Evolutionary conservation across 2,888 invertebrate genomes (phyloP).

Genomic region (Corythucha ciliata): DNA sequence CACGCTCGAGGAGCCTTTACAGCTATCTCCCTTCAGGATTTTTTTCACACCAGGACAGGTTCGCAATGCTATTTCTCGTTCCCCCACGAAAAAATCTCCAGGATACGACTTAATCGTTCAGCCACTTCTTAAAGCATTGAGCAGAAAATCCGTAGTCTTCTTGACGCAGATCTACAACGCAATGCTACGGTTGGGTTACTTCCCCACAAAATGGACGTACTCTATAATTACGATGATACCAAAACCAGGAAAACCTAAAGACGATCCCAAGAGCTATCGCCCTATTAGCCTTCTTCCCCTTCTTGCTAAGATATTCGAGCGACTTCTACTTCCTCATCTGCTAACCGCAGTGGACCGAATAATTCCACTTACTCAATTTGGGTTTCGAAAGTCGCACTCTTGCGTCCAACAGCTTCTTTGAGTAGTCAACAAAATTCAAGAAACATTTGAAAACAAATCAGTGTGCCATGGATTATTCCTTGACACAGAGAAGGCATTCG

Average conservation of each 20-base stretch:
- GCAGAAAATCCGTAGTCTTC: not conserved
- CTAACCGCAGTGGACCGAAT: not conserved
- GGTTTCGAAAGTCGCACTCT: not conserved
- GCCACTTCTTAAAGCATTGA: not conserved
- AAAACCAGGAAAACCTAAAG: not conserved
- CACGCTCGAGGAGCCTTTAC: no score
- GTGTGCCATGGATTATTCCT: conserved; percentile 1
- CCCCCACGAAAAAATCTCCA: conserved; percentile 12
- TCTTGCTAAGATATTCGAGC: conserved; percentile 9
- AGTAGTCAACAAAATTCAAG: not conserved
- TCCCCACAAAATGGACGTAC: not conserved
- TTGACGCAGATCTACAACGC: not conserved
- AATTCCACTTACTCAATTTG: conserved; percentile 2
- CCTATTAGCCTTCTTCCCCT: conserved; percentile 6
- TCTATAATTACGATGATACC: not conserved
- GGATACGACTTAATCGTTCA: conserved; percentile 8
- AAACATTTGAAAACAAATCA: conserved; percentile 6
- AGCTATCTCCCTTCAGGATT: conserved; percentile 10
- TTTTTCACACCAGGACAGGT: conserved; percentile 16
- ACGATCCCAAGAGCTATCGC: not conserved
- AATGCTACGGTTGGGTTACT: not conserved
- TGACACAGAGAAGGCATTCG: conserved; percentile 14
- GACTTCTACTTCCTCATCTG: not conserved
- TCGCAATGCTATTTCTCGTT: conserved; percentile 13
- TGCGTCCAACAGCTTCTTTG: not conserved